phyloP scores from a whole-genome alignment of 1,140 invertebrate genomes.

The Heterodera carotae region DNA sequence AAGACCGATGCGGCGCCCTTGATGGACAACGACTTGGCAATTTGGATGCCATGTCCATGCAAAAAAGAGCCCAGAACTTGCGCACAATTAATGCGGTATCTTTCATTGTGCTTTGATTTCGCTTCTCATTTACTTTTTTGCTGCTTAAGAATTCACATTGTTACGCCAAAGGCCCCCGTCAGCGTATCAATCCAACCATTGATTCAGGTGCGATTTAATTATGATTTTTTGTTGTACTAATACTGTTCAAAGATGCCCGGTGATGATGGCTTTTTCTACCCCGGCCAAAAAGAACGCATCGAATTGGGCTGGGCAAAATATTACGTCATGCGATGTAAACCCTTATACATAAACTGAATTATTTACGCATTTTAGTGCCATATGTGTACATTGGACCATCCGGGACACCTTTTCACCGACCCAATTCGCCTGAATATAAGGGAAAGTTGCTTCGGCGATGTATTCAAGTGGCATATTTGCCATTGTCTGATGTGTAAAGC shows the following conservation, averaged over 20 bases:
- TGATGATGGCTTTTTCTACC: conserved; percentile 50
- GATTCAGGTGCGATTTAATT: conserved; percentile 40
- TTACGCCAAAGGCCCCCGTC: conserved; percentile 86
- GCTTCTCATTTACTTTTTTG: neutral
- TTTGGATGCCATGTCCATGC: conserved; percentile 68
- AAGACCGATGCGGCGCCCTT: conserved; percentile 68
- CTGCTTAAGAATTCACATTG: conserved; percentile 76
- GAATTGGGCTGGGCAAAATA: conserved; percentile 53
- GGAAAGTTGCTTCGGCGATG: conserved; percentile 3
- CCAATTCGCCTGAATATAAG: neutral
- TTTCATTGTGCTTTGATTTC: neutral
- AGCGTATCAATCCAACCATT: conserved; percentile 71
- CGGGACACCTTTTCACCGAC: neutral
- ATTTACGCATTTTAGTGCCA: conserved; percentile 24
- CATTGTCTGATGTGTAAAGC: conserved; percentile 8
- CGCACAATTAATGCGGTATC: conserved; percentile 81
- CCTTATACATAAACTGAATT: neutral
- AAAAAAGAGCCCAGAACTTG: conserved; percentile 59
- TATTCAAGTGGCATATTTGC: conserved; percentile 19
- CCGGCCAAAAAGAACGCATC: conserved; percentile 50
- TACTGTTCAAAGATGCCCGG: conserved; percentile 23
- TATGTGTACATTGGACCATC: conserved; percentile 10
- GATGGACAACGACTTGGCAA: conserved; percentile 50
- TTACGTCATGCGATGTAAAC: conserved; percentile 51
- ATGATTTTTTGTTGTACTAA: conserved; percentile 26